Base-by-base conservation (phyloP, 37 sponge, comb jelly and placozoan species). In the Ephydatia muelleri region DNA sequence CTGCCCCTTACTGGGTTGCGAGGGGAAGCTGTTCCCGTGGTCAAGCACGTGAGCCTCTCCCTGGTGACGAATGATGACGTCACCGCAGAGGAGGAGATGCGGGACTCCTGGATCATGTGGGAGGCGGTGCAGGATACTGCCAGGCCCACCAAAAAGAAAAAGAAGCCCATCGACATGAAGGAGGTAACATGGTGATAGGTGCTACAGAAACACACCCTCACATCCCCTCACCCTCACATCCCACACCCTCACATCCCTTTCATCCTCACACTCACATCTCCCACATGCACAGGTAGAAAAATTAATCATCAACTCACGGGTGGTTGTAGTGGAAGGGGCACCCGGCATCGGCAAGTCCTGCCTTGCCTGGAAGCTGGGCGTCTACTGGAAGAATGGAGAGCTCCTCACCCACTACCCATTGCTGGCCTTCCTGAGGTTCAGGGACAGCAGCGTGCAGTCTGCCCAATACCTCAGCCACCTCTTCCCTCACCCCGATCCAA, bases 281-380 rank as follows among this genome's bases (percentile, higher is more conserved):
- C 43, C 43, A 43, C 3, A 6, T 6, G 6, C 6, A 6, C 43
- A 43, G 43, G 3, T 3, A 6, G 43, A 43, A 9, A 9, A 3
- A 3, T 43, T 43, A 3, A 3, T 14, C 57, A 57, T 1, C 12
- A 14, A 1, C 19, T 57, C 12, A 19, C 57, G 19, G 57, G 9
- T 5, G 19, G 79, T 79, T 35, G 27, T 75, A 2, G 40, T 87
- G 19, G 68, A 81, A 28, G 87, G 87, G 29, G 64, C 79, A 6
- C 86, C 86, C 30, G 86, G 86, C 0, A 47, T 85, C 2, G 86
- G 86, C 0, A 85, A 85, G 79, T 78, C 71, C 57, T 71, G 72
- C 27, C 78, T 78, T 30, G 69, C 71, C 12, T 43, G 70, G 78
- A 57, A 85, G 28, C 32, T 85, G 22, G 72, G 79, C 26, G 47